Base-by-base conservation (phyloP, 2,888 invertebrate genomes). In the Meloe dianella region DNA sequence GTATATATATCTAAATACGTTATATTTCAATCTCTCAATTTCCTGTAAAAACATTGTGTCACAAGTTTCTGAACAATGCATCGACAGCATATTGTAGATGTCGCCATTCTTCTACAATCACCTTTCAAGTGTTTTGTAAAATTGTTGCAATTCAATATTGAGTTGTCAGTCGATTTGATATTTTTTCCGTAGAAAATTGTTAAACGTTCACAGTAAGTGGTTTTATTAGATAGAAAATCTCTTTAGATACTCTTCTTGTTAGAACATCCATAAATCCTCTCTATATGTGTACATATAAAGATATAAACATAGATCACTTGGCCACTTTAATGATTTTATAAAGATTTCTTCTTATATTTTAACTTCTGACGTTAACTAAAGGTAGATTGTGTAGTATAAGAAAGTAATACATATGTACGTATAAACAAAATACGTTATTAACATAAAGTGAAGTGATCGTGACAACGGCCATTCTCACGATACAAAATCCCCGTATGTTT, bases 401-500 rank as follows among this genome's bases (percentile, higher is more conserved):
- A 51, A 6, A 14, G 14, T 47, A 51, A 14, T 22, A 54, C 24
- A 54, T 54, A 54, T 27, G 27, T 27, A 27, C 4, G 27, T 27
- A 27, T 27, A 4, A 3, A 27, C 27, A 12, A 24, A 54, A 54
- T 54, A 20, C 54, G n/a, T n/a, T 24, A 24, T 54, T 24, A 54
- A 54, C 54, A 54, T 54, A 54, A 54, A 54, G 54, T 54, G 24
- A 54, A 54, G 54, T 54, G 24, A 54, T 54, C 54, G 54, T 54
- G 54, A 54, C 54, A 54, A 24, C 54, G 54, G 54, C 54, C 54
- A 54, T 54, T 68, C 68, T 68, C 65, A 63, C 65, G 65, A 61
- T 41, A 62, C 68, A 47, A 68, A 68, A 68, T 68, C 65, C n/a
- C n/a, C 54, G 54, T 32, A 68, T 63, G 68, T 68, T 65, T 59